These are phyloP conservation scores for Phataginus tricuspis DNA, from an alignment of 2,797 vertebrate species.

Conservation along the genomic window DNA sequence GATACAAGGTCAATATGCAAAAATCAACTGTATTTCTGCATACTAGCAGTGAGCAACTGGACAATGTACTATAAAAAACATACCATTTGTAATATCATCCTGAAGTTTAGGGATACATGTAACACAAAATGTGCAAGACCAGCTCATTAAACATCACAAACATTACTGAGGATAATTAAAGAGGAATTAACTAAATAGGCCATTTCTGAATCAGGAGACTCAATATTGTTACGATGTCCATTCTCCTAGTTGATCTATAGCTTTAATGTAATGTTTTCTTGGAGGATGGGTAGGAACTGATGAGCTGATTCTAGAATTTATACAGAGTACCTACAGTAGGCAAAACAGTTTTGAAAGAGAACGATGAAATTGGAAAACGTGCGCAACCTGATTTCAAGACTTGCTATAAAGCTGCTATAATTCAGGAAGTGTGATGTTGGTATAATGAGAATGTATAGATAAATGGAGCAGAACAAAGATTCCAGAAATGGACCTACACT, in stretches of 20 bases:
- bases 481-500: background rate
- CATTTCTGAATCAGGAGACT: background rate
- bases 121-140: background rate
- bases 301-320: slow-evolving; percentile 24
- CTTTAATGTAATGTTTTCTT: background rate
- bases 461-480: background rate
- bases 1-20: background rate
- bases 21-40: background rate
- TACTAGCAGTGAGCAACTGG: background rate
- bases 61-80: background rate
- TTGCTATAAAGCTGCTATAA: background rate
- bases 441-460: background rate
- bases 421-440: background rate
- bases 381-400: background rate
- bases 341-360: slow-evolving; percentile 10
- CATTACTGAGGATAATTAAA: background rate
- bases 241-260: background rate
- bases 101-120: background rate
- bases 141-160: background rate
- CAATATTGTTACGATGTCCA: background rate
- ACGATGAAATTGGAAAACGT: background rate
- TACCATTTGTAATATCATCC: background rate
- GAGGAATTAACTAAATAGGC: background rate
- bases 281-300: background rate
- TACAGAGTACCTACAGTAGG: background rate